phyloP scores from a whole-genome alignment of 2,113 vertebrate species.

The Hepsetus odoe region DNA sequence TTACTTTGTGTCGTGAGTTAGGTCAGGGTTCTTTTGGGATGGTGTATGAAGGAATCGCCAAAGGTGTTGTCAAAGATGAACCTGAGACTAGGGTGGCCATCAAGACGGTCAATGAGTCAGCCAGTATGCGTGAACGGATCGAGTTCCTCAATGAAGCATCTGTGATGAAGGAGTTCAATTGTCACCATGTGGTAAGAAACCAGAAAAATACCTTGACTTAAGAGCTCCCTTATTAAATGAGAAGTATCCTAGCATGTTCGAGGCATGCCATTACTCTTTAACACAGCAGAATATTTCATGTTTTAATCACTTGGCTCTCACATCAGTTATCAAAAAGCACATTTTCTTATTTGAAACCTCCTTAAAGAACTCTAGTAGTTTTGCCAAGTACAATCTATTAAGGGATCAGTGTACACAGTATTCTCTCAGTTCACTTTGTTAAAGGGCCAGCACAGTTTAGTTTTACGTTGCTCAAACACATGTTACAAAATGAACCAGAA shows the following conservation, averaged over 20 bases:
- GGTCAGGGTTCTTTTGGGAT: conserved; percentile 98
- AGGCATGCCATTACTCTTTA: not conserved
- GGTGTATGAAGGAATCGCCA: conserved; percentile 96
- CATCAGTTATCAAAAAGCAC: not conserved
- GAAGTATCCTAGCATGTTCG: not conserved
- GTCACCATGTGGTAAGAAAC: conserved; percentile 94
- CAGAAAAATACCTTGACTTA: not conserved
- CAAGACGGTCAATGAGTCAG: conserved; percentile 96
- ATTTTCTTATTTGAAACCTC: too few relatives aligned
- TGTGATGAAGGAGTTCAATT: conserved; percentile 99
- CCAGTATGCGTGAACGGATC: conserved; percentile 95
- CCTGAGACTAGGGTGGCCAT: conserved; percentile 94
- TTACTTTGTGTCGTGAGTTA: conserved; percentile 91
- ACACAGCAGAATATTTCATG: not conserved
- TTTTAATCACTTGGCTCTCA: too few relatives aligned
- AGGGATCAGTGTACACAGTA: too few relatives aligned
- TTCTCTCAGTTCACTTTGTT: too few relatives aligned
- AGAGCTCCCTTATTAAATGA: not conserved
- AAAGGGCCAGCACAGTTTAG: too few relatives aligned
- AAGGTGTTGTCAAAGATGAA: conserved; percentile 95
- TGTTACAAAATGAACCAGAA: too few relatives aligned
- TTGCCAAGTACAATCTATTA: too few relatives aligned
- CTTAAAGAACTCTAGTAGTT: too few relatives aligned
- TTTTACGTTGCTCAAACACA: too few relatives aligned
- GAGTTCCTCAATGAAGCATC: conserved; percentile 98